These are phyloP conservation scores for Onychomys arenicola DNA, from an alignment of 2,797 vertebrate genomes.

Conservation along the genomic window DNA sequence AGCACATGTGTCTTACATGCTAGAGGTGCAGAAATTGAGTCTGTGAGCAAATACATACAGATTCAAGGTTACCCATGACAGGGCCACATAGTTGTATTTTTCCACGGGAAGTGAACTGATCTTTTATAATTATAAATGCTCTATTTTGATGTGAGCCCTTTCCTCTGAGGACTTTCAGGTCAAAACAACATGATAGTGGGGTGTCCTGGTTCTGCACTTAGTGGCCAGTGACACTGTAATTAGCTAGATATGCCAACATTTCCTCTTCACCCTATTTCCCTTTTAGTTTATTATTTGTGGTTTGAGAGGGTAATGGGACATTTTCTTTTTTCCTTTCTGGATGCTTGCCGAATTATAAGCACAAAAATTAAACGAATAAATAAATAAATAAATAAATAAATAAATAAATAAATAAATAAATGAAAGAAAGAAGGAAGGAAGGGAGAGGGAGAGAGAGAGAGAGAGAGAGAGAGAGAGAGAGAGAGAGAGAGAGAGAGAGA, in stretches of 20 bases:
- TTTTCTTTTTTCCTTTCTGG: conserved; percentile 18
- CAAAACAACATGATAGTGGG: not conserved
- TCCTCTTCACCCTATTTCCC: not conserved
- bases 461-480: too few species aligned
- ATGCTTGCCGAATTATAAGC: not conserved
- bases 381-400: too few species aligned
- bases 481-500: too few species aligned
- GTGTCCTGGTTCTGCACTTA: not conserved
- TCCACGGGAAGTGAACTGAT: not conserved
- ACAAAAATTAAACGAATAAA: not conserved
- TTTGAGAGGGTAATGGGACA: conserved; percentile 7
- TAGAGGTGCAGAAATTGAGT: not conserved
- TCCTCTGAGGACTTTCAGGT: not conserved
- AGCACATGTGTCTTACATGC: not conserved
- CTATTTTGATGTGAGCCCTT: not conserved
- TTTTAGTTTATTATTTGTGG: not conserved
- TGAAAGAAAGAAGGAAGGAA: too few species aligned
- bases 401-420: not conserved
- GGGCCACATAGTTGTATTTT: not conserved
- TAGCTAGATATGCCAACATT: not conserved
- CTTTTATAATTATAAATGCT: conserved; percentile 27
- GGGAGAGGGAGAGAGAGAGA: too few species aligned
- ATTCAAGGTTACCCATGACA: not conserved
- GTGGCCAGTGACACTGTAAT: not conserved
- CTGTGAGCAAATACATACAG: not conserved